Evolutionary conservation across 1,140 invertebrate genomes (phyloP).

Genomic region (Conus ventricosus): DNA sequence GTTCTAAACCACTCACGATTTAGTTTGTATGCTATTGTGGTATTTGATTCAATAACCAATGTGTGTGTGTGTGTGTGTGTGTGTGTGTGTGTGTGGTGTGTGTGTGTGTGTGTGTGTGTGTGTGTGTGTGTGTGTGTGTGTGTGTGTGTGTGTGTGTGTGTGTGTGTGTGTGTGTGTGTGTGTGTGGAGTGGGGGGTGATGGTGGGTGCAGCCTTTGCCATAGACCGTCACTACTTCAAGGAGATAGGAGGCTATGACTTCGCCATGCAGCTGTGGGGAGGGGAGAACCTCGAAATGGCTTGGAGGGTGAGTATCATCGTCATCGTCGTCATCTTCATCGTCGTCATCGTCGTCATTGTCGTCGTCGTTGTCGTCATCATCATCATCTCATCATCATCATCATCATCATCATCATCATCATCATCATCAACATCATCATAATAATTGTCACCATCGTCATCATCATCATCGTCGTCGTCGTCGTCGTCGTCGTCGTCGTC

Average conservation of each 20-base stretch:
- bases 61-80: background rate
- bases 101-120: background rate
- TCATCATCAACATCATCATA: slow-evolving; percentile 19
- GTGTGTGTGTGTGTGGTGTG: background rate
- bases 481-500: too few species aligned
- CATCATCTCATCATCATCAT: slow-evolving; percentile 19
- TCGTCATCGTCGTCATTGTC: background rate
- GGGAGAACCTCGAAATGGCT: slow-evolving; percentile 91
- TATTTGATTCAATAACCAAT: background rate
- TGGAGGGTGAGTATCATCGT: slow-evolving; percentile 56
- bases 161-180: background rate
- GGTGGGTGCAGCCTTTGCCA: slow-evolving; percentile 97
- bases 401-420: slow-evolving; percentile 27
- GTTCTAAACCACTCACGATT: too few species aligned
- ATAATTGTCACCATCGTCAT: background rate
- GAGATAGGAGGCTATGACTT: slow-evolving; percentile 82
- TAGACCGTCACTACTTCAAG: slow-evolving; percentile 91
- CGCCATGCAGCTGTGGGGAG: slow-evolving; percentile 85
- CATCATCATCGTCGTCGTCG: background rate
- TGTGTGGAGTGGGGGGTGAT: slow-evolving; percentile 80
- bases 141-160: slow-evolving; percentile 5
- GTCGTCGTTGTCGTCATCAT: background rate
- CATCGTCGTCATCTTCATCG: too few species aligned
- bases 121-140: slow-evolving; percentile 10
- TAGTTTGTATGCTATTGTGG: too few species aligned